Base-by-base conservation (phyloP, 1,140 invertebrate genomes). In the Babylonia areolata region DNA sequence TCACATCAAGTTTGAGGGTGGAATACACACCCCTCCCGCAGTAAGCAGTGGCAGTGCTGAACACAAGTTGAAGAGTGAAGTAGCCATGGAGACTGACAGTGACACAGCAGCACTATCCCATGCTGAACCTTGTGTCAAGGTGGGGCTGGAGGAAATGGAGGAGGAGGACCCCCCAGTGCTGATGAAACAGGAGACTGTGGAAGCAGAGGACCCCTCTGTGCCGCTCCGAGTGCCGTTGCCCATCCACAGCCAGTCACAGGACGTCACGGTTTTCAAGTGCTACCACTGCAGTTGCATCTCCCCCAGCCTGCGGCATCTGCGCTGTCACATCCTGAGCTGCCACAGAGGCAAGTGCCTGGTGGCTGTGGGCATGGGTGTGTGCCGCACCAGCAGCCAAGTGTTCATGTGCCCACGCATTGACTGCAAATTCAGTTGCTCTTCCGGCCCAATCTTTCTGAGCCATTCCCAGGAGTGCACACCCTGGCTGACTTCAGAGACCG, bases 331-430 rank as follows among this genome's bases (percentile, higher is more conserved):
- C 17, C 88, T 90, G 51, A 64, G 87, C 40, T 90, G 88, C 40
- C 92, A 93, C 84, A 83, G 54, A 69, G 91, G 91, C 9, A 90
- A 88, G 83, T 88, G 89, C 1, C 82, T 93, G 64, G 89, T 92
- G 87, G 91, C 88, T 33, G 40, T 91, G 17, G 92, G 89, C n/a
- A n/a, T n/a, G 90, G 77, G 89, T 88, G 84, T 86, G 88, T n/a
- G n/a, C n/a, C n/a, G n/a, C n/a, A n/a, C n/a, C n/a, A 33, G 91
- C 90, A 80, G 87, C 88, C n/a, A 90, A 58, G 87, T 93, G 17
- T 92, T 92, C 85, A 92, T 91, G 85, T 93, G 92, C 89, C 86
- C 91, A 33, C 86, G 90, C 58, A 82, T 90, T 69, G 90, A 92
- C 58, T 93, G 92, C 87, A 86, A 87, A 23, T 93, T 92, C 84